These are phyloP conservation scores for Pterostichus niger DNA, from an alignment of 2,888 invertebrate genomes.

Conservation along the genomic window DNA sequence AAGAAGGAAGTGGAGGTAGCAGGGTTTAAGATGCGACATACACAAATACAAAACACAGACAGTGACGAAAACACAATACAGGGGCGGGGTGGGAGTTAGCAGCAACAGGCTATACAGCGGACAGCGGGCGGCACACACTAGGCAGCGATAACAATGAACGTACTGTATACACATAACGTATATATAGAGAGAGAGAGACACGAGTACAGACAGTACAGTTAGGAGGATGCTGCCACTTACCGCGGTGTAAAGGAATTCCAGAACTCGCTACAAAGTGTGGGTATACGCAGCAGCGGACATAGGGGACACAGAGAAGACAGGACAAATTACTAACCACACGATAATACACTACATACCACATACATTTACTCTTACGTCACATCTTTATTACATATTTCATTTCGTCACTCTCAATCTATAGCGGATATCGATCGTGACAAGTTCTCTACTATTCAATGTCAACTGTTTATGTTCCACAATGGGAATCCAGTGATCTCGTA, in stretches of 20 bases:
- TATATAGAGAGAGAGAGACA: slow-evolving; percentile 72
- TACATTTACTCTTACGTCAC: slow-evolving; percentile 53
- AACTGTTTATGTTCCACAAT: too few species aligned
- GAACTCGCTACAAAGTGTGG: slow-evolving; percentile 91
- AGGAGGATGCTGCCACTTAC: slow-evolving; percentile 89
- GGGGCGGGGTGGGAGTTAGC: slow-evolving; percentile 37
- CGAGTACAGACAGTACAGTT: slow-evolving; percentile 73
- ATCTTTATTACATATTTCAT: not conserved
- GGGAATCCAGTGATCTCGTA: too few species aligned
- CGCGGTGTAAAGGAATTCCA: slow-evolving; percentile 99
- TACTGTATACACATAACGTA: slow-evolving; percentile 67
- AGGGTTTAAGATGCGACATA: slow-evolving; percentile 62
- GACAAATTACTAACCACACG: slow-evolving; percentile 78
- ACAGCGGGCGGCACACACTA: slow-evolving; percentile 64
- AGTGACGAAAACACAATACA: slow-evolving; percentile 67
- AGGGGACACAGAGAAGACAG: slow-evolving; percentile 84
- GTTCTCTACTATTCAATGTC: too few species aligned
- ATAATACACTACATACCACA: slow-evolving; percentile 73
- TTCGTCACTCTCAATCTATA: slow-evolving; percentile 10
- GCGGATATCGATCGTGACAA: too few species aligned
- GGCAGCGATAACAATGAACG: slow-evolving; percentile 66
- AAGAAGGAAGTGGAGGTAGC: slow-evolving; percentile 12
- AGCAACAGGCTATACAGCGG: slow-evolving; percentile 65
- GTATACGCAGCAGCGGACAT: slow-evolving; percentile 83
- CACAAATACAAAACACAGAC: slow-evolving; percentile 65